A percentile compares a stretch with the other conserved stretches of the same genome.
These are phyloP conservation scores for Meda fulgida DNA, from an alignment of 2,797 vertebrate genomes.

Conservation along the genomic window DNA sequence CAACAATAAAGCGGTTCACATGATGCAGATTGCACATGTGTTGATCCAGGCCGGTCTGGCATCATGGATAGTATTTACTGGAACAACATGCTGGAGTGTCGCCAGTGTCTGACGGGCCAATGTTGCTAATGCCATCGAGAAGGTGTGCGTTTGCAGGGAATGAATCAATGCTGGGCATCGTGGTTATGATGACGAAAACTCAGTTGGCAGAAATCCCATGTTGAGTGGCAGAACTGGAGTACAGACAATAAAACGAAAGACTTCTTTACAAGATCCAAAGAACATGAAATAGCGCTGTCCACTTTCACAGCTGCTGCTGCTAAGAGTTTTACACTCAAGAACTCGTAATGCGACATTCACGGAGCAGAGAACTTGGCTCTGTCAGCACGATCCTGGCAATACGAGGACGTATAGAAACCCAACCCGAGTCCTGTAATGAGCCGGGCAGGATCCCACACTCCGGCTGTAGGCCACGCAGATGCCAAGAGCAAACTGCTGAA, in stretches of 20 bases:
- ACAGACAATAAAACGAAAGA: not conserved
- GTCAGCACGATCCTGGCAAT: not conserved
- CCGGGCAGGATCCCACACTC: not conserved
- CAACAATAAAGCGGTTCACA: not conserved
- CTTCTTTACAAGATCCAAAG: not conserved
- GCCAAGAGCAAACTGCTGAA: not conserved
- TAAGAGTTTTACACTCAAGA: not conserved
- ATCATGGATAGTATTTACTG: not conserved
- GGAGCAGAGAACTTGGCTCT: not conserved
- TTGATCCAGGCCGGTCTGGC: not conserved
- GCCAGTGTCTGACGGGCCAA: not conserved
- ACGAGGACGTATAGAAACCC: not conserved
- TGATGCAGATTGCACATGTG: not conserved
- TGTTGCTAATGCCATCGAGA: not conserved
- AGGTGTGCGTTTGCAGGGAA: not conserved
- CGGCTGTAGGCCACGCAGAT: not conserved
- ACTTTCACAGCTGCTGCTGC: constrained; percentile 7
- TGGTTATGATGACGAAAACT: not conserved
- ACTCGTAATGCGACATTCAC: not conserved
- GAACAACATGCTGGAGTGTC: constrained; percentile 5
- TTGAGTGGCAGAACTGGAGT: not conserved
- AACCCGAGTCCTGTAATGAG: not conserved
- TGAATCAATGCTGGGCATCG: not conserved
- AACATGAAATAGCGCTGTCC: not conserved
- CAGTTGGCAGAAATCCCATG: not conserved